These are phyloP conservation scores for Marasmarcha lunaedactyla DNA, from an alignment of 2,888 invertebrate genomes.

Conservation along the genomic window DNA sequence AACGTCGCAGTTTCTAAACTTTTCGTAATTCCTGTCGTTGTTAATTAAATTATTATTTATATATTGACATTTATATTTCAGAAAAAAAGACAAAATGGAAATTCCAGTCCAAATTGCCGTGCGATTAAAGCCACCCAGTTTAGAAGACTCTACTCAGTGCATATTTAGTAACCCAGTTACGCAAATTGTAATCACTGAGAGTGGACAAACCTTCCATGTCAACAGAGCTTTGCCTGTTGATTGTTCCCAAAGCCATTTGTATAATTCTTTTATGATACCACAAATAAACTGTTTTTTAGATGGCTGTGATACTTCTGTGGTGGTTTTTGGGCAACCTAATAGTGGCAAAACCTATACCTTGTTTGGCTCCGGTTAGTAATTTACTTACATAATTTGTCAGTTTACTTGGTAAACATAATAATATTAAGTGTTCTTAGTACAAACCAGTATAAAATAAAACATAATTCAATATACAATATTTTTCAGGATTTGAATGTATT, in stretches of 20 bases:
- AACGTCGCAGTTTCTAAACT: too few species aligned
- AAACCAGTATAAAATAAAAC: too few species aligned
- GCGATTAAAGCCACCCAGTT: slow-evolving; percentile 72
- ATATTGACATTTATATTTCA: too few species aligned
- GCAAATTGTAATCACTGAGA: slow-evolving; percentile 71
- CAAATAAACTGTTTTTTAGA: slow-evolving; percentile 76
- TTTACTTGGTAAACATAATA: too few species aligned
- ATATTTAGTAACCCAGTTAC: slow-evolving; percentile 71
- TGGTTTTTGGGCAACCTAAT: slow-evolving; percentile 75
- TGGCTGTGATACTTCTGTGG: slow-evolving; percentile 81
- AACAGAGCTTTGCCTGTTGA: slow-evolving; percentile 67
- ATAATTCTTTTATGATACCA: slow-evolving; percentile 74
- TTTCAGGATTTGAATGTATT: slow-evolving; percentile 62
- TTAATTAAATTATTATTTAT: too few species aligned
- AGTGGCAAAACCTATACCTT: slow-evolving; percentile 82
- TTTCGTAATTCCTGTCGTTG: too few species aligned
- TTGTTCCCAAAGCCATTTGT: slow-evolving; percentile 74
- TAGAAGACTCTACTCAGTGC: slow-evolving; percentile 66
- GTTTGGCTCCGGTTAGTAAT: slow-evolving; percentile 73
- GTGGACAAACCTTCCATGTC: slow-evolving; percentile 68
- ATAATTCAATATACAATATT: too few species aligned
- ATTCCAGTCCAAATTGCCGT: slow-evolving; percentile 80
- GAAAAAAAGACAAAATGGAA: slow-evolving; percentile 63
- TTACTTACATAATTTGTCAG: not conserved
- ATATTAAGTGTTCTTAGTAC: too few species aligned